phyloP scores from a whole-genome alignment of 2,113 vertebrate species.

The Psilopsiagon aymara region DNA sequence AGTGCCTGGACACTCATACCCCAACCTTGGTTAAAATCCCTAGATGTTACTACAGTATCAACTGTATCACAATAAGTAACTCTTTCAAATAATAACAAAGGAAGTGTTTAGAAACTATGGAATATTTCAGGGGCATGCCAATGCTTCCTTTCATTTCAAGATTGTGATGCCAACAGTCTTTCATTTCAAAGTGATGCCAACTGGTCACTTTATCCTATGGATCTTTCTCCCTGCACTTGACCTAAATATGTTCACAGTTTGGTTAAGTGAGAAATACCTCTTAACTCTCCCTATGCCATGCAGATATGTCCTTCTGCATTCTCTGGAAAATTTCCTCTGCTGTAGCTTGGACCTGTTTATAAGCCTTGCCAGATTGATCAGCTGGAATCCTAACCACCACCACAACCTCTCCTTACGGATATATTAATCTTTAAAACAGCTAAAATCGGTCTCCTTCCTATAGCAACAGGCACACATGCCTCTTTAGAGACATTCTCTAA shows the following conservation, averaged over 20 bases:
- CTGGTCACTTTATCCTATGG: constrained; percentile 7
- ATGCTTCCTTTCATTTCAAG: too few relatives aligned
- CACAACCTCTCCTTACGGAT: not conserved
- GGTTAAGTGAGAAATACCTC: not conserved
- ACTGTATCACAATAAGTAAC: not conserved
- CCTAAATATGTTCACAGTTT: not conserved
- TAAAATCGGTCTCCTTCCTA: not conserved
- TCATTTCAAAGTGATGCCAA: not conserved
- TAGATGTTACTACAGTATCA: not conserved
- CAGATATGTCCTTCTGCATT: not conserved
- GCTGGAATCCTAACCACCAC: not conserved
- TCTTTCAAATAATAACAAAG: not conserved
- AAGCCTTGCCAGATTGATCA: not conserved
- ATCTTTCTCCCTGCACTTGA: not conserved
- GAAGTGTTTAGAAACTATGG: not conserved
- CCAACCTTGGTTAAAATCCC: not conserved
- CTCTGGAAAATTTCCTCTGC: not conserved
- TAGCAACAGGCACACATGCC: not conserved
- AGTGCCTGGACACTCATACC: not conserved
- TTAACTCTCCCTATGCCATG: not conserved
- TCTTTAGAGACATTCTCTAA: not conserved
- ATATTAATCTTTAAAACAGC: not conserved
- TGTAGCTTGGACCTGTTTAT: not conserved
- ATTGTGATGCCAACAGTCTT: too few relatives aligned
- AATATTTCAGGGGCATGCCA: not conserved